phyloP scores from a whole-genome alignment of 1,140 invertebrate species.

The Drosophila sp. region DNA sequence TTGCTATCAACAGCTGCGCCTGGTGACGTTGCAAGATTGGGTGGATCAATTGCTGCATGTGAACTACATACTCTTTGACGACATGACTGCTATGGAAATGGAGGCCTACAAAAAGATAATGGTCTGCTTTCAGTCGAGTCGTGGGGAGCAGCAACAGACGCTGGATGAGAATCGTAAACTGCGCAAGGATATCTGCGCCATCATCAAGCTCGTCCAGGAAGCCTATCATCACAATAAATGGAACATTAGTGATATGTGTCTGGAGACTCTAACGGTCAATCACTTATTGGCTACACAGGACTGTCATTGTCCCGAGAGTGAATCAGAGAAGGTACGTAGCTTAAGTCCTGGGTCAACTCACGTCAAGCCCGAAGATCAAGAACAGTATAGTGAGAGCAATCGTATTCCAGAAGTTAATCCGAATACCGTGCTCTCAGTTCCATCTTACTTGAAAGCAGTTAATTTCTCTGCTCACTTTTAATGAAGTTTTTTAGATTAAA shows the following conservation, averaged over 20 bases:
- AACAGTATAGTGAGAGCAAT: neutral
- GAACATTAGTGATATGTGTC: conserved; percentile 43
- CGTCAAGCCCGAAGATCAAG: neutral
- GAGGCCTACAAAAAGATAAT: conserved; percentile 59
- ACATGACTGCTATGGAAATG: conserved; percentile 64
- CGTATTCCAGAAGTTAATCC: neutral
- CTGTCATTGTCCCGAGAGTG: conserved; percentile 48
- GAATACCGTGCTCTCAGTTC: neutral
- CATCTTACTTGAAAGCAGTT: neutral
- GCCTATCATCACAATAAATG: conserved; percentile 57
- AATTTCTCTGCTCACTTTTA: neutral
- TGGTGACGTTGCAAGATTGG: conserved; percentile 77
- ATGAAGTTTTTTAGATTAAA: neutral
- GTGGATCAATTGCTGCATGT: conserved; percentile 67
- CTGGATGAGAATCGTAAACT: conserved; percentile 59
- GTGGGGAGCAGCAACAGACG: conserved; percentile 55
- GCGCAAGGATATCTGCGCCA: conserved; percentile 62
- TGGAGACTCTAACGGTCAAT: conserved; percentile 63
- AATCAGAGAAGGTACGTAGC: conserved; percentile 68
- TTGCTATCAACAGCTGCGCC: conserved; percentile 48
- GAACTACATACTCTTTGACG: conserved; percentile 56
- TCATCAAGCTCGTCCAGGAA: conserved; percentile 62
- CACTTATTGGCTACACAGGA: conserved; percentile 51
- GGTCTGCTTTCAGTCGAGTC: conserved; percentile 40
- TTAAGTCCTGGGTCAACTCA: neutral